These are phyloP conservation scores for Megaceryle torquata DNA, from an alignment of 2,113 vertebrate genomes.

Conservation along the genomic window DNA sequence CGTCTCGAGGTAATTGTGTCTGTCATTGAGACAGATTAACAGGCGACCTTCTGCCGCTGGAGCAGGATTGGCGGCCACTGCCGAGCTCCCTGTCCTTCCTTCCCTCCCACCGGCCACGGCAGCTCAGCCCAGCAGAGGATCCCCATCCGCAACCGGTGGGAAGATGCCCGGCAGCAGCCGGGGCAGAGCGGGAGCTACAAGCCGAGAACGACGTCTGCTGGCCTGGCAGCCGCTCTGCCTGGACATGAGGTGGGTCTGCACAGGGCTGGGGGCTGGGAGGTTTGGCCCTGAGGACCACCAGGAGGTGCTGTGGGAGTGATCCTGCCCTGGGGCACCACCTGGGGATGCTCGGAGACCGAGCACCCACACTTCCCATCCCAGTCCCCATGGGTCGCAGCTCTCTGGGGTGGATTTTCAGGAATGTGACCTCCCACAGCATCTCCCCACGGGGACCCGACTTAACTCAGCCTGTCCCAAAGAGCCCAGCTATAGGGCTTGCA, in stretches of 20 bases:
- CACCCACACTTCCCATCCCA: accelerated
- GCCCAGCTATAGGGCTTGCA: accelerated
- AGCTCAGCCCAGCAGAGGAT: neutral
- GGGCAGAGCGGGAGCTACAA: neutral
- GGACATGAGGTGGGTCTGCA: conserved; percentile 35
- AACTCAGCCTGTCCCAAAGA: neutral
- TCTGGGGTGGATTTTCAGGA: neutral
- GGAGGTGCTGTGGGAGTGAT: neutral
- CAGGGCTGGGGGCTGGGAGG: neutral
- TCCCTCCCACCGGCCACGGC: neutral
- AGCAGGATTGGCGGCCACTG: neutral
- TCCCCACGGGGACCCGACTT: accelerated
- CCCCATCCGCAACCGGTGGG: neutral
- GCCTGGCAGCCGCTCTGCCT: neutral
- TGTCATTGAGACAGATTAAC: conserved; percentile 73
- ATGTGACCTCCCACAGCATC: accelerated
- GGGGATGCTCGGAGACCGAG: neutral
- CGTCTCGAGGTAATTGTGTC: conserved; percentile 67
- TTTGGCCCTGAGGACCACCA: neutral
- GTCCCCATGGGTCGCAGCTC: accelerated
- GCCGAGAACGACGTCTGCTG: neutral
- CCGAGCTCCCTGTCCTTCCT: neutral
- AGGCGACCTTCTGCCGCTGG: conserved; percentile 51
- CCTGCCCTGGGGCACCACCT: neutral
- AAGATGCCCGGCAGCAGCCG: neutral